A percentile compares a stretch with the other conserved stretches of the same genome.
These are phyloP conservation scores for Oryzias sinensis DNA, from an alignment of 2,797 vertebrate species.

Conservation along the genomic window DNA sequence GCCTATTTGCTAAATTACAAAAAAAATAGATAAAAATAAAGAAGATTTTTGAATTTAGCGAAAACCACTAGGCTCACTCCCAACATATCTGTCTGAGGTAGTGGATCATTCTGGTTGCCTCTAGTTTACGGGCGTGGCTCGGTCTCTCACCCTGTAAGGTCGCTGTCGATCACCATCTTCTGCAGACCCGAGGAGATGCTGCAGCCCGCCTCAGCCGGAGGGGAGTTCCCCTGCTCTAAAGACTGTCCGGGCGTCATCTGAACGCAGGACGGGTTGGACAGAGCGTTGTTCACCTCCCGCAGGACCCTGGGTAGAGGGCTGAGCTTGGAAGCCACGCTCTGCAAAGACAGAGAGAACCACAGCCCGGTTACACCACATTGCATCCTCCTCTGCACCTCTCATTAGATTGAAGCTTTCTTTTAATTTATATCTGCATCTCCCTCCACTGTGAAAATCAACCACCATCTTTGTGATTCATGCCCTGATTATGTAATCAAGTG, in stretches of 20 bases:
- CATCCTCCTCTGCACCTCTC: no score
- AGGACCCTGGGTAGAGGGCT: conserved; percentile 94
- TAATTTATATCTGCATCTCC: conserved; percentile 2
- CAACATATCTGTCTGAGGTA: no score
- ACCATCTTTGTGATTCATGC: not conserved
- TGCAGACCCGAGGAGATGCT: conserved; percentile 92
- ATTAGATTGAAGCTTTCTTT: no score
- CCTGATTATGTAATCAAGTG: conserved; percentile 50
- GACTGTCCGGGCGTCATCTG: conserved; percentile 73
- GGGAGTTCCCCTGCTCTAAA: conserved; percentile 79
- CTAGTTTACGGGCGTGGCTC: accelerated
- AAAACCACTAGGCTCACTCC: no score
- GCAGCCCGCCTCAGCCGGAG: conserved; percentile 80
- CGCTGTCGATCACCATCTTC: conserved; percentile 98
- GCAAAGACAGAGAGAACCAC: conserved; percentile 1
- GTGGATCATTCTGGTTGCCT: no score
- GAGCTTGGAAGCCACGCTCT: conserved; percentile 88
- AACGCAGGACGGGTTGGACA: conserved; percentile 86
- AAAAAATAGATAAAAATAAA: no score
- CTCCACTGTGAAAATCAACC: no score
- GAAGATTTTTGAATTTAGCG: no score
- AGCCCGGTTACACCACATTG: no score
- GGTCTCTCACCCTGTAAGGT: conserved; percentile 87
- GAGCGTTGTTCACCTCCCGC: conserved; percentile 87
- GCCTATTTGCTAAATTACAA: no score